Evolutionary conservation across 1,140 invertebrate species (phyloP).

Genomic region (Reticulitermes speratus): DNA sequence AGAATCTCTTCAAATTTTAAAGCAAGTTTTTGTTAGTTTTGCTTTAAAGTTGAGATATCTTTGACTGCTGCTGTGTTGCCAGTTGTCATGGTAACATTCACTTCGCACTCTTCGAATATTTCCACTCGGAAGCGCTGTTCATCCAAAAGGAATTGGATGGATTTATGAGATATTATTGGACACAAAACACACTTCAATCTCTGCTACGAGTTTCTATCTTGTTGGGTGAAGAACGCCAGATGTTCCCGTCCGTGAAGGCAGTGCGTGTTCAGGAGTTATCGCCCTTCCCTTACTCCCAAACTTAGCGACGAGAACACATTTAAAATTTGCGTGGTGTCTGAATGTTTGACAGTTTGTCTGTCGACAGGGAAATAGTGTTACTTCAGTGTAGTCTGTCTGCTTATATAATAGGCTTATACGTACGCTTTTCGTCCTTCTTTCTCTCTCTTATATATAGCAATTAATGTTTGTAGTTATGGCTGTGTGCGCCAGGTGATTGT

Average conservation of each 20-base stretch:
- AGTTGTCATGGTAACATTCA: slow-evolving; percentile 6
- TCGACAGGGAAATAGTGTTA: neutral
- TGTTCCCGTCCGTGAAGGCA: neutral
- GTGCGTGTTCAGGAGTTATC: neutral
- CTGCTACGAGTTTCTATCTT: neutral
- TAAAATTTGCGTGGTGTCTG: neutral
- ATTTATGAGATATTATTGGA: slow-evolving; percentile 17
- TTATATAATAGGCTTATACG: too few species aligned
- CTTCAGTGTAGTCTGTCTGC: too few species aligned
- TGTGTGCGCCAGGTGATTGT: too few species aligned
- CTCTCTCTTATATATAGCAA: too few species aligned
- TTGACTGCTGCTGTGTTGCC: neutral
- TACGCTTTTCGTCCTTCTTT: too few species aligned
- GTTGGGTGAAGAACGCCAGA: neutral
- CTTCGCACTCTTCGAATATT: neutral
- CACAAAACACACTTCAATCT: slow-evolving; percentile 16
- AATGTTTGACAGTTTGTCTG: neutral
- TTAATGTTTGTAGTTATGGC: too few species aligned
- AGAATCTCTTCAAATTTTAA: too few species aligned
- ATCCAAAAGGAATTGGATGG: slow-evolving; percentile 18
- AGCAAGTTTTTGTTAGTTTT: neutral
- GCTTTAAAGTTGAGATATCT: neutral
- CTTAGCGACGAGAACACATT: neutral
- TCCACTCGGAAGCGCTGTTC: neutral
- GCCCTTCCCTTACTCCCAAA: neutral